Conservation (phyloP, 53 echinoderm and acorn worm species). For the Luidia sarsii region DNA sequence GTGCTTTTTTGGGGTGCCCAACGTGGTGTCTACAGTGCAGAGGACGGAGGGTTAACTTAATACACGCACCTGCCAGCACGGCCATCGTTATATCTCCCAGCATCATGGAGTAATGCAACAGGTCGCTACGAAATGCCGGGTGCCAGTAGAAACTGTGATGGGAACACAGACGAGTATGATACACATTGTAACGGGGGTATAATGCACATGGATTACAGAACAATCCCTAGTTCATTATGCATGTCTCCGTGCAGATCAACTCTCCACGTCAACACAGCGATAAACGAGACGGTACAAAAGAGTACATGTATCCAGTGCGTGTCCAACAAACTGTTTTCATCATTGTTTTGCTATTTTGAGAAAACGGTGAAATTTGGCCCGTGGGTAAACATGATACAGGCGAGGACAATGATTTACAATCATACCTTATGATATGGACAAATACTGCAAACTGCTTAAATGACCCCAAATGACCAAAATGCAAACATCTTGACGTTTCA, state of each 20-base stretch:
- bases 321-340: no score
- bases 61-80: conserved; percentile 50
- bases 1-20: no score
- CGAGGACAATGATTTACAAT: no score
- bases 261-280: background rate
- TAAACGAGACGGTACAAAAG: background rate
- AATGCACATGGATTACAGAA: background rate
- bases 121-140: conserved; percentile 40
- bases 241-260: background rate
- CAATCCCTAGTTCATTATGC: background rate
- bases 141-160: conserved; percentile 50
- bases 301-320: background rate
- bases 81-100: conserved; percentile 48
- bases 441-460: background rate
- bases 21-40: no score
- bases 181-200: background rate
- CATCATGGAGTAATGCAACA: conserved; percentile 37
- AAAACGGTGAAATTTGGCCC: background rate
- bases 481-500: background rate
- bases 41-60: no score
- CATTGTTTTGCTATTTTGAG: no score
- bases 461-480: background rate
- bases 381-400: background rate
- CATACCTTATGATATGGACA: background rate
- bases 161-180: background rate